These are phyloP conservation scores for Ptilorrhoa leucosticta DNA, from an alignment of 2,113 vertebrate species.

Conservation along the genomic window DNA sequence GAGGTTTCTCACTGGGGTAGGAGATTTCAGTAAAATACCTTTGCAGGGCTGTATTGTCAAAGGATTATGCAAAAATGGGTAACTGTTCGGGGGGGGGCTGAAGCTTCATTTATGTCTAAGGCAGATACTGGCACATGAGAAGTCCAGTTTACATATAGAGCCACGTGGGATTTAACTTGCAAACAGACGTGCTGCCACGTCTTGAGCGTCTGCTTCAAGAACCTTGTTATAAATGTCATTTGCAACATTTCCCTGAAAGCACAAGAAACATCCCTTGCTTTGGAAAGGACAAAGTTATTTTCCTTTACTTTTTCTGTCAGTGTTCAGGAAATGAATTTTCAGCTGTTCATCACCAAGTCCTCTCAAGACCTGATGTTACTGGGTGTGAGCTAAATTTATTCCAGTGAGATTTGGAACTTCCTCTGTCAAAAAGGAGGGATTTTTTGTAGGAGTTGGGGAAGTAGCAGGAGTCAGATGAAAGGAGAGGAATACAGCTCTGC, in stretches of 20 bases:
- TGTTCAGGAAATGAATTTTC: neutral
- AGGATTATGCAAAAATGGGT: neutral
- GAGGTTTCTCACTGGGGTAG: neutral
- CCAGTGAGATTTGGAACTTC: neutral
- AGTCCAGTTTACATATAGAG: neutral
- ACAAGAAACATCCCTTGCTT: neutral
- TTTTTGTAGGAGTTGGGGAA: neutral
- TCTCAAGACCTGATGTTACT: neutral
- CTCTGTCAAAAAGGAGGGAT: neutral
- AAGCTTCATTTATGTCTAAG: neutral
- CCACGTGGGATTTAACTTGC: neutral
- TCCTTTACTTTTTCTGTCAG: neutral
- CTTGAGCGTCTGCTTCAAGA: neutral
- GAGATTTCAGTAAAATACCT: neutral
- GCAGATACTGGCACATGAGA: neutral
- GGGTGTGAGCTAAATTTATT: neutral
- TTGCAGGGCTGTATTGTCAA: neutral
- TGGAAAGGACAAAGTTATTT: neutral
- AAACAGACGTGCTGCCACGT: neutral
- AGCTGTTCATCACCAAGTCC: neutral
- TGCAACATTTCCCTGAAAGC: constrained; percentile 5
- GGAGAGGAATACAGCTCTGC: neutral
- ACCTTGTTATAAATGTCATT: neutral
- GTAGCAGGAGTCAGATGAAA: neutral
- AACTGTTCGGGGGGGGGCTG: neutral